A percentile compares a stretch with the other conserved stretches of the same genome.
phyloP scores from a whole-genome alignment of 2,113 vertebrate genomes.

The Gasterosteus aculeatus region DNA sequence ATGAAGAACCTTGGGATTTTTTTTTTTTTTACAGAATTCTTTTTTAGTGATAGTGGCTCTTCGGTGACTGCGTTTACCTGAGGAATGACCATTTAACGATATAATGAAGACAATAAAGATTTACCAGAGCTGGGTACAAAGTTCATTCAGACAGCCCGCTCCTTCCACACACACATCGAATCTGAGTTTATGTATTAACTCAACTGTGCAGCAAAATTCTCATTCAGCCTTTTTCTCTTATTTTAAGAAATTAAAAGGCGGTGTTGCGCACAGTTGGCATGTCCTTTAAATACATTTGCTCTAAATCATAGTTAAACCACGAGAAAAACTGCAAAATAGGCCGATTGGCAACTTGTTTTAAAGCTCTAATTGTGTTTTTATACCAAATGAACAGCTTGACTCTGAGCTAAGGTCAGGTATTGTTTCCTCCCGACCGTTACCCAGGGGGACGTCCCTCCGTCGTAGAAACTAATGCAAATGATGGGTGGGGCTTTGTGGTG shows the following conservation, averaged over 20 bases:
- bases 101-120: constrained; percentile 67
- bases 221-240: background rate
- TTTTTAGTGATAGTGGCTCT: constrained; percentile 29
- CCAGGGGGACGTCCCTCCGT: constrained; percentile 11
- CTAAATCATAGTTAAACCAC: background rate
- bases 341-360: background rate
- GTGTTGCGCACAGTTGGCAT: background rate
- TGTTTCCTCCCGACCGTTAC: constrained; percentile 14
- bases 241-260: background rate
- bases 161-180: constrained; percentile 41
- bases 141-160: constrained; percentile 55
- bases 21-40: constrained; percentile 1
- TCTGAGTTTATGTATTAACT: constrained; percentile 76
- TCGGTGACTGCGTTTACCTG: background rate
- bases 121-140: constrained; percentile 67
- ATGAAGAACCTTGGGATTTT: background rate
- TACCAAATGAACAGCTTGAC: constrained; percentile 1
- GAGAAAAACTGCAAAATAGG: background rate
- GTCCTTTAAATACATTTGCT: background rate
- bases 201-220: background rate
- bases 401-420: background rate
- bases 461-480: constrained; percentile 43
- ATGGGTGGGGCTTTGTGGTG: constrained; percentile 59
- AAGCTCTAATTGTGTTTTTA: background rate
- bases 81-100: background rate